Conservation (phyloP, 53 echinoderm and acorn worm genomes). For the Mesocentrotus franciscanus region DNA sequence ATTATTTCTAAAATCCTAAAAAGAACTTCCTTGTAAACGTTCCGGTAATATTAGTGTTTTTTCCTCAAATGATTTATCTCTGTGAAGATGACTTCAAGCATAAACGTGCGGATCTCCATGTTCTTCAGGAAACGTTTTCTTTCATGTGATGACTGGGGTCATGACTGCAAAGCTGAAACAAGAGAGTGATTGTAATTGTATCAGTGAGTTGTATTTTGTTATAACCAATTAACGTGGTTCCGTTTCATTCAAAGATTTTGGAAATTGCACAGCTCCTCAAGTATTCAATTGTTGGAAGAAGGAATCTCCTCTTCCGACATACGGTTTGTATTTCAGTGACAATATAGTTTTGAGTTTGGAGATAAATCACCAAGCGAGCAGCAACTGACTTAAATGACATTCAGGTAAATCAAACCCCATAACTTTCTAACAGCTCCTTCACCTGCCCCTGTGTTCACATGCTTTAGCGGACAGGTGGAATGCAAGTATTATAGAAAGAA, state of each 20-base stretch:
- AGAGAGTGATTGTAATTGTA: neutral
- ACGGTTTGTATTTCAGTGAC: neutral
- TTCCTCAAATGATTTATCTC: neutral
- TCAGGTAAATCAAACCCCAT: conserved; percentile 18
- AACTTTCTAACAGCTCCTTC: neutral
- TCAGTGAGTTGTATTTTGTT: neutral
- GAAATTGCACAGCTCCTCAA: neutral
- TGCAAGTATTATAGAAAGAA: conserved; percentile 22
- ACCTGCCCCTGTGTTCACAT: neutral
- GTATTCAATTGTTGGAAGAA: neutral
- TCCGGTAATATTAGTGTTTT: neutral
- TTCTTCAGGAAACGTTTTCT: neutral
- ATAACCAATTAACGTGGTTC: neutral
- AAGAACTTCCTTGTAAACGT: no score
- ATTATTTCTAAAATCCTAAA: no score
- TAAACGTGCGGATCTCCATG: neutral
- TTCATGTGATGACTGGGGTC: neutral
- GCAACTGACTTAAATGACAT: neutral
- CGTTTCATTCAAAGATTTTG: neutral
- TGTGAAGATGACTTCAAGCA: neutral
- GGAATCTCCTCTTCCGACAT: neutral
- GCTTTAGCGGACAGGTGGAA: conserved; percentile 50
- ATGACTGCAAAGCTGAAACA: neutral
- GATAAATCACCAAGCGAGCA: neutral
- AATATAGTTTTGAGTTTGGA: neutral